phyloP scores from a whole-genome alignment of 2,797 vertebrate genomes.

The Coluber constrictor region DNA sequence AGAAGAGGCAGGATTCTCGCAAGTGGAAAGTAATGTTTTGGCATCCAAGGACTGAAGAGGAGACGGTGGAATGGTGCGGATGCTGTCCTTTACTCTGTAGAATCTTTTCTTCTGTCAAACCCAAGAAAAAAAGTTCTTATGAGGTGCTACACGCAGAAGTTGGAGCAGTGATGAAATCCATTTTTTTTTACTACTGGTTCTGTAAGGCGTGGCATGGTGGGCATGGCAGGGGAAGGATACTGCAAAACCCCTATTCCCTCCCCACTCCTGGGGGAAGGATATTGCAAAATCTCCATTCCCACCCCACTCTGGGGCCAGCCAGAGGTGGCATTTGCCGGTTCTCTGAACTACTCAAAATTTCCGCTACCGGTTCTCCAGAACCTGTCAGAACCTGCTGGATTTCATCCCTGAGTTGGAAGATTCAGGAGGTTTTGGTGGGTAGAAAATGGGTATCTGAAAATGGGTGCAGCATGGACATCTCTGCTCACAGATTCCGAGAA shows the following conservation, averaged over 20 bases:
- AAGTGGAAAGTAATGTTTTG: not conserved
- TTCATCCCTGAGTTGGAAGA: not conserved
- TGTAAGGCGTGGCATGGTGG: too few relatives aligned
- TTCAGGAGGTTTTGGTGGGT: not conserved
- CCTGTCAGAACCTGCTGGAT: too few relatives aligned
- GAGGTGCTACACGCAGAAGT: not conserved
- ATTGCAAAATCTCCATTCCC: too few relatives aligned
- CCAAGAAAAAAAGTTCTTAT: not conserved
- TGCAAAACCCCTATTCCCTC: too few relatives aligned
- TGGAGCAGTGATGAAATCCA: not conserved
- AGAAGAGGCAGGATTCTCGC: not conserved
- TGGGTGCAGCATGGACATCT: not conserved
- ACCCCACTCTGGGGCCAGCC: too few relatives aligned
- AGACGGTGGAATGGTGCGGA: not conserved
- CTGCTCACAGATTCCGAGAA: not conserved
- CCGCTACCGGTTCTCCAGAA: too few relatives aligned
- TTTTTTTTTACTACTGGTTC: too few relatives aligned
- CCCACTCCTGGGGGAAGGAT: too few relatives aligned
- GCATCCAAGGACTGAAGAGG: not conserved
- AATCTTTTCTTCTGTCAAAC: not conserved
- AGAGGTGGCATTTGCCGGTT: too few relatives aligned
- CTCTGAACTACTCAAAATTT: too few relatives aligned
- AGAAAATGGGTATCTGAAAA: not conserved
- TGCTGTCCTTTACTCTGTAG: not conserved
- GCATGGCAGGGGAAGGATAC: too few relatives aligned